Percentiles rank a stretch among this genome's conserved stretches.
Evolutionary conservation across 2,888 invertebrate genomes (phyloP).

Genomic region (Ectemnius cavifrons): DNA sequence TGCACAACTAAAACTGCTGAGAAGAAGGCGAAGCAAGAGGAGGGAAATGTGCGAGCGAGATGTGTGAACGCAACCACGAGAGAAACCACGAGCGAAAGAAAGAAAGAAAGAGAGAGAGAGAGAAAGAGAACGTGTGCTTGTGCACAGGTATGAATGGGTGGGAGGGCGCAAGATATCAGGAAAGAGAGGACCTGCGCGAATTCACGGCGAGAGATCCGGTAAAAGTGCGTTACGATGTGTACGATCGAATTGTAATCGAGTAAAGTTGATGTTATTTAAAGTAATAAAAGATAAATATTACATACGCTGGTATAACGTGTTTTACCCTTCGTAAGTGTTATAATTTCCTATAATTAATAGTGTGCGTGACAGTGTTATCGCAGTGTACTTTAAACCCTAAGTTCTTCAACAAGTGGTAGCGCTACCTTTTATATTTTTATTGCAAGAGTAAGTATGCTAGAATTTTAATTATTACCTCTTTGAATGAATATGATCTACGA

Average conservation of each 20-base stretch:
- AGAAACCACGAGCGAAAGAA: conserved; percentile 9
- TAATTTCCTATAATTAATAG: too few species aligned
- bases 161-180: conserved; percentile 2
- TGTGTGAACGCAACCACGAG: not conserved
- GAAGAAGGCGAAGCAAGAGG: not conserved
- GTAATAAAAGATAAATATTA: conserved; percentile 60
- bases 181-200: not conserved
- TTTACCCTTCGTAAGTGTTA: too few species aligned
- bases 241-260: conserved; percentile 70
- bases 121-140: conserved; percentile 13
- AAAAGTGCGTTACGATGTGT: conserved; percentile 60
- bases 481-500: too few species aligned
- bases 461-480: too few species aligned
- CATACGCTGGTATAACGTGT: conserved; percentile 34
- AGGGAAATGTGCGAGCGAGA: conserved; percentile 10
- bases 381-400: too few species aligned
- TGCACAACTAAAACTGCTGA: conserved; percentile 67
- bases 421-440: too few species aligned
- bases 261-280: conserved; percentile 76
- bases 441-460: too few species aligned
- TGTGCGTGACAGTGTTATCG: too few species aligned
- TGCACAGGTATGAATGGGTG: conserved; percentile 21
- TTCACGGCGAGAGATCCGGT: conserved; percentile 40
- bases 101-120: conserved; percentile 14
- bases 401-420: too few species aligned